Conservation (phyloP, 2,113 vertebrate genomes). For the Seriola rivoliana region DNA sequence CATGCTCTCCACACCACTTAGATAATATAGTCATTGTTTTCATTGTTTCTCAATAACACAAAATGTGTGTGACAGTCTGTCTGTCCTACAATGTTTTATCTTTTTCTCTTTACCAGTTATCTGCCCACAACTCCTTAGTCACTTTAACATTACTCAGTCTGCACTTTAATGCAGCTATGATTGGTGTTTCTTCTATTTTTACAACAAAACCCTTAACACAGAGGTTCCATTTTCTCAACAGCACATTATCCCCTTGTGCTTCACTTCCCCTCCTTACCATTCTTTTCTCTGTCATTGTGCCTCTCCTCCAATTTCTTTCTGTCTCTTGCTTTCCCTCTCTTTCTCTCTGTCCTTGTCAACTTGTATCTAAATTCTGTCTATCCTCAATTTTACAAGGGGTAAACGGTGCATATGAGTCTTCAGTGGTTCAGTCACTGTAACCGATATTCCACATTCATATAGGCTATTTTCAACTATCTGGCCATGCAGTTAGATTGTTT, state of each 20-base stretch:
- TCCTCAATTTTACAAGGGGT: constrained; percentile 27
- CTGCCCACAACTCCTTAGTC: background rate
- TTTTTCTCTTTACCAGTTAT: background rate
- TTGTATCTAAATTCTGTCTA: constrained; percentile 8
- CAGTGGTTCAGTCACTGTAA: constrained; percentile 5
- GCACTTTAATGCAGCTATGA: constrained; percentile 8
- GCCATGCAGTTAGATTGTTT: constrained; percentile 49
- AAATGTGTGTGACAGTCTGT: background rate
- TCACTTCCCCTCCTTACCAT: background rate
- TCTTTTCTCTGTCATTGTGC: constrained; percentile 14
- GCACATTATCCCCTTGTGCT: background rate
- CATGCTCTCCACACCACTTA: background rate
- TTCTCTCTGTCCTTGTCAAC: constrained; percentile 7
- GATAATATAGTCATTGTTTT: background rate
- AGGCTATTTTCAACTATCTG: constrained; percentile 40
- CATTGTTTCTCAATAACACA: background rate
- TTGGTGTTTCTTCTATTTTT: constrained; percentile 35
- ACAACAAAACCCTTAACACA: background rate
- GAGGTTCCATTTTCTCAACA: constrained; percentile 6
- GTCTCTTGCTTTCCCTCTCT: background rate
- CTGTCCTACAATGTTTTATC: background rate
- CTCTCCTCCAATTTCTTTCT: background rate
- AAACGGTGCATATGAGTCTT: constrained; percentile 20
- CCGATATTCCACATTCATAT: constrained; percentile 41
- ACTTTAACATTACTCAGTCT: background rate